These are phyloP conservation scores for Carapus acus DNA, from an alignment of 2,797 vertebrate species.

Conservation along the genomic window DNA sequence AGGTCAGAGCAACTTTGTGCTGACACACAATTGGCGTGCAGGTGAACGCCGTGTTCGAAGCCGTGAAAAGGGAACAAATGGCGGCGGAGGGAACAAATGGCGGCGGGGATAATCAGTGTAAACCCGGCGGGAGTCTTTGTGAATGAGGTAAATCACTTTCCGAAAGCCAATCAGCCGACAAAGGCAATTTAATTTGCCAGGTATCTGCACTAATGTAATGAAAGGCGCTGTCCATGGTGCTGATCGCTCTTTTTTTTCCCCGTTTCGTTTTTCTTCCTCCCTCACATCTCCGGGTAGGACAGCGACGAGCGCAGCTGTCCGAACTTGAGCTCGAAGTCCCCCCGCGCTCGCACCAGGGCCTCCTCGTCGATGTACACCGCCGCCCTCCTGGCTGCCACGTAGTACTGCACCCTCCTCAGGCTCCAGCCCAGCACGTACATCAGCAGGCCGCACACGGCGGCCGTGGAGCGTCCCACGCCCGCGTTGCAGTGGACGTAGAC, in stretches of 20 bases:
- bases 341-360: conserved; percentile 78
- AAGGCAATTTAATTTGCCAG: conserved; percentile 28
- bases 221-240: too few relatives aligned
- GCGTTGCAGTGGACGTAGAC: conserved; percentile 97
- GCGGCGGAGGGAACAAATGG: conserved; percentile 28
- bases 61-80: conserved; percentile 19
- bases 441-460: conserved; percentile 86
- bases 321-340: conserved; percentile 77
- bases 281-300: conserved; percentile 44
- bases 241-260: too few relatives aligned
- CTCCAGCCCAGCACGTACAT: conserved; percentile 89
- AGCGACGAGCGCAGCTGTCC: conserved; percentile 52
- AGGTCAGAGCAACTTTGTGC: conserved; percentile 19
- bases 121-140: conserved; percentile 25
- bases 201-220: too few relatives aligned
- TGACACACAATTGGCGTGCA: conserved; percentile 14
- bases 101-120: conserved; percentile 36
- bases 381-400: conserved; percentile 78
- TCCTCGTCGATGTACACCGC: conserved; percentile 93
- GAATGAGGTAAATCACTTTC: conserved; percentile 28
- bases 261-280: too few relatives aligned
- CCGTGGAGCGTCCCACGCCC: conserved; percentile 89
- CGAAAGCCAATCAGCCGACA: too few relatives aligned
- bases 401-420: conserved; percentile 89
- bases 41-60: conserved; percentile 11